Conservation (phyloP, 1,140 invertebrate genomes). For the Cherax quadricarinatus region DNA sequence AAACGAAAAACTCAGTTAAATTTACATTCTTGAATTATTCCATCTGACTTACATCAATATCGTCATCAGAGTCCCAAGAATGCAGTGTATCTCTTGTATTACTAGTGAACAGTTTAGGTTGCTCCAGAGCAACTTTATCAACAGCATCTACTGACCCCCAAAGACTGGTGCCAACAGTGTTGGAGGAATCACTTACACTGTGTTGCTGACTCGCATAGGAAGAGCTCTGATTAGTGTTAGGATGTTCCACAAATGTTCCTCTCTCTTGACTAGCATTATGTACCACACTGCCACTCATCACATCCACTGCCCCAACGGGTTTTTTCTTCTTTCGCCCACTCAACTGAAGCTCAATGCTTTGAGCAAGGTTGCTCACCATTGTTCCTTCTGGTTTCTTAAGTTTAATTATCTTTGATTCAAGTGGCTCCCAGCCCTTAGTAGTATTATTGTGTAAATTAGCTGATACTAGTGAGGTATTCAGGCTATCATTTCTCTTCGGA, state of each 20-base stretch:
- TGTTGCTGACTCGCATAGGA: conserved; percentile 28
- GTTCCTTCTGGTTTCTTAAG: conserved; percentile 47
- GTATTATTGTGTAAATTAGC: background rate
- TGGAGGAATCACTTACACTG: conserved; percentile 59
- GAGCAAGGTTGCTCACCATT: conserved; percentile 45
- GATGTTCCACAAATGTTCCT: background rate
- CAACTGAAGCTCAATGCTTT: conserved; percentile 49
- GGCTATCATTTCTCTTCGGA: conserved; percentile 45
- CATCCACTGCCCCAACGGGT: conserved; percentile 51
- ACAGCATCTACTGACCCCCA: conserved; percentile 49
- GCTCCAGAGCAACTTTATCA: background rate
- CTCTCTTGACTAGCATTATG: background rate
- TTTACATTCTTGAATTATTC: background rate
- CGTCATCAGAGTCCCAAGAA: conserved; percentile 66
- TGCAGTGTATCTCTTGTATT: conserved; percentile 9
- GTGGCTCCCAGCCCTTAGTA: conserved; percentile 1
- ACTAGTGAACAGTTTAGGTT: background rate
- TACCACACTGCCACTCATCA: conserved; percentile 19
- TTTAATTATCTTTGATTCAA: conserved; percentile 40
- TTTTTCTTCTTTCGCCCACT: conserved; percentile 50
- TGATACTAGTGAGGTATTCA: background rate
- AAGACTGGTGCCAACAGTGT: conserved; percentile 44
- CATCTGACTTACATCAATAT: conserved; percentile 55
- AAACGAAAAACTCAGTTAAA: too few species aligned
- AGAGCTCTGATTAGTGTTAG: conserved; percentile 9